These are phyloP conservation scores for Zosterops lateralis DNA, from an alignment of 2,113 vertebrate genomes.

Conservation along the genomic window DNA sequence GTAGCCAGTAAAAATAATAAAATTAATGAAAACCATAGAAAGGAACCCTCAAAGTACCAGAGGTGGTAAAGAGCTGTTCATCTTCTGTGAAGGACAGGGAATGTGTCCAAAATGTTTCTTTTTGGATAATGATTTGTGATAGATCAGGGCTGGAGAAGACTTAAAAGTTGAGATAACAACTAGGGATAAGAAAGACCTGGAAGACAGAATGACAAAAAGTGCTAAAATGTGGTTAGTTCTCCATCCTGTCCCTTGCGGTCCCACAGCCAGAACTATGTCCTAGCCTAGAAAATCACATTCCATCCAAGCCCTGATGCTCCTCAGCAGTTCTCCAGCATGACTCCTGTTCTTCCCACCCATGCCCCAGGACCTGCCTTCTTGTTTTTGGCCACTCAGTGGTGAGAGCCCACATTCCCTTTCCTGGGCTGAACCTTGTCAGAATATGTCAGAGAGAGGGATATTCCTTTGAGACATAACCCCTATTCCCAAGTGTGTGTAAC, in stretches of 20 bases:
- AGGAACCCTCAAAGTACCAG: background rate
- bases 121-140: background rate
- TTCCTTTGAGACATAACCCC: background rate
- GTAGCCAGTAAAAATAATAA: background rate
- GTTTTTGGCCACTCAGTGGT: background rate
- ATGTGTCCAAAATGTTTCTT: background rate
- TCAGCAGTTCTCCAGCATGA: background rate
- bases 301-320: background rate
- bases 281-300: background rate
- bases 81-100: background rate
- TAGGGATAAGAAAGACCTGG: background rate
- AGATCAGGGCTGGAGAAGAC: background rate
- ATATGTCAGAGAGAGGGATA: fast-evolving
- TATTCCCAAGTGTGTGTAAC: fast-evolving
- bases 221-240: background rate
- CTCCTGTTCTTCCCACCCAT: background rate
- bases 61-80: background rate
- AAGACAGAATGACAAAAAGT: background rate
- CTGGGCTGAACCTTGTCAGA: background rate
- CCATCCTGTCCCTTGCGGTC: background rate
- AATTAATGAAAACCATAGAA: fast-evolving
- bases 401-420: background rate
- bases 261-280: background rate
- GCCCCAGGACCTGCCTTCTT: background rate
- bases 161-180: background rate